phyloP scores from a whole-genome alignment of 2,797 vertebrate genomes.

The Rhyacichthys aspro region DNA sequence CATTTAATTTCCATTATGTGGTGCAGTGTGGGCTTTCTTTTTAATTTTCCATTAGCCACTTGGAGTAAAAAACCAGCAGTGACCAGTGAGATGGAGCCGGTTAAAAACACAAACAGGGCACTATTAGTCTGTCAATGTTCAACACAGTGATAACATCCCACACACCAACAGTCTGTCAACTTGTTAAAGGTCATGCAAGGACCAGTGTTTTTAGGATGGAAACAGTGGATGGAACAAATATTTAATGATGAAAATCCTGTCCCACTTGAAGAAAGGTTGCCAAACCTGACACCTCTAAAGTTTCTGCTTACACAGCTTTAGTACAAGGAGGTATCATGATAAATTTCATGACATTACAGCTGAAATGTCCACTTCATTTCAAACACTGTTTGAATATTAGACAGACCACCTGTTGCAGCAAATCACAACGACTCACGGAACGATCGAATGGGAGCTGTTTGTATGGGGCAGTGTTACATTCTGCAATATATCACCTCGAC shows the following conservation, averaged over 20 bases:
- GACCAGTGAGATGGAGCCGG: too few species aligned
- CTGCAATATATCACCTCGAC: neutral
- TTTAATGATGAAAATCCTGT: neutral
- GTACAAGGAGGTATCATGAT: neutral
- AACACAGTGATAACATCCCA: neutral
- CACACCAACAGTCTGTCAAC: neutral
- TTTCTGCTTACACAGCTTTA: neutral
- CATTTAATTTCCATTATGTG: too few species aligned
- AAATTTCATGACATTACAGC: neutral
- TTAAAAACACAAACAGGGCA: neutral
- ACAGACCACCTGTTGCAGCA: neutral
- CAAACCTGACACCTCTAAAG: constrained; percentile 26
- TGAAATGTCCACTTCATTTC: neutral
- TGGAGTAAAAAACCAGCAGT: neutral
- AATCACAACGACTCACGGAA: neutral
- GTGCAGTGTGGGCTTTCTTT: too few species aligned
- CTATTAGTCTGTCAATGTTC: neutral
- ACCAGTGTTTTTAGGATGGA: neutral
- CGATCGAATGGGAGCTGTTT: neutral
- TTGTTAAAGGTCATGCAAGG: neutral
- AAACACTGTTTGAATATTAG: neutral
- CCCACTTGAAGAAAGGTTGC: constrained; percentile 21
- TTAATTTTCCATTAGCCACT: too few species aligned
- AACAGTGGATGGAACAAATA: neutral
- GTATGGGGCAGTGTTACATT: constrained; percentile 1